phyloP scores from a whole-genome alignment of 2,888 invertebrate genomes.

The Mamestra brassicae region DNA sequence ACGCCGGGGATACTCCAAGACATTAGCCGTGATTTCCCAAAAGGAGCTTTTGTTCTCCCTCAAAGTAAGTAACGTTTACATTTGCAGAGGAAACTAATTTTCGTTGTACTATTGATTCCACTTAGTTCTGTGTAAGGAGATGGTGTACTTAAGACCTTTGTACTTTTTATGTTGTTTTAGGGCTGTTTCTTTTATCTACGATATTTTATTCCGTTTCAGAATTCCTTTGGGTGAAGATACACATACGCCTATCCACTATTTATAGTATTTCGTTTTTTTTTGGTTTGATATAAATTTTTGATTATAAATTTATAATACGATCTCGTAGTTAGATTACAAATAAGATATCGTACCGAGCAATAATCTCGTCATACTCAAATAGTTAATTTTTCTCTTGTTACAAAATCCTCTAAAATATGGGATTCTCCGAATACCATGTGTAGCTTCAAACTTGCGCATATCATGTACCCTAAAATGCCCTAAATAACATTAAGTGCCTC shows the following conservation, averaged over 20 bases:
- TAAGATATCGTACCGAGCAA: too few relatives aligned
- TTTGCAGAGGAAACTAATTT: conserved; percentile 53
- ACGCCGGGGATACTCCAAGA: conserved; percentile 55
- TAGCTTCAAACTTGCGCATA: conserved; percentile 35
- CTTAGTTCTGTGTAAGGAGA: conserved; percentile 29
- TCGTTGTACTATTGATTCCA: conserved; percentile 51
- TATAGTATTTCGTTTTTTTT: background rate
- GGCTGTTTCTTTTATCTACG: background rate
- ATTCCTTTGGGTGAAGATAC: background rate
- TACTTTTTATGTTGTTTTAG: background rate
- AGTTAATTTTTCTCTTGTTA: background rate
- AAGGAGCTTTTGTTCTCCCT: conserved; percentile 63
- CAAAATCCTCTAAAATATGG: conserved; percentile 22
- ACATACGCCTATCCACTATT: background rate
- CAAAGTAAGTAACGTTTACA: conserved; percentile 52
- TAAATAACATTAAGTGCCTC: conserved; percentile 55
- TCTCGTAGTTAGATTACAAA: background rate
- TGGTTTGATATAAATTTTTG: background rate
- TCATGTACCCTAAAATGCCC: conserved; percentile 19
- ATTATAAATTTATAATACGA: background rate
- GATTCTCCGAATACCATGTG: conserved; percentile 5
- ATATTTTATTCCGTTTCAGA: background rate
- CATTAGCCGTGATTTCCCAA: conserved; percentile 71
- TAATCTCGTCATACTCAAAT: too few relatives aligned
- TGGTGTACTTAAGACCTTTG: conserved; percentile 1